Conservation (phyloP, 2,888 invertebrate genomes). For the Acanthoscelides obtectus region DNA sequence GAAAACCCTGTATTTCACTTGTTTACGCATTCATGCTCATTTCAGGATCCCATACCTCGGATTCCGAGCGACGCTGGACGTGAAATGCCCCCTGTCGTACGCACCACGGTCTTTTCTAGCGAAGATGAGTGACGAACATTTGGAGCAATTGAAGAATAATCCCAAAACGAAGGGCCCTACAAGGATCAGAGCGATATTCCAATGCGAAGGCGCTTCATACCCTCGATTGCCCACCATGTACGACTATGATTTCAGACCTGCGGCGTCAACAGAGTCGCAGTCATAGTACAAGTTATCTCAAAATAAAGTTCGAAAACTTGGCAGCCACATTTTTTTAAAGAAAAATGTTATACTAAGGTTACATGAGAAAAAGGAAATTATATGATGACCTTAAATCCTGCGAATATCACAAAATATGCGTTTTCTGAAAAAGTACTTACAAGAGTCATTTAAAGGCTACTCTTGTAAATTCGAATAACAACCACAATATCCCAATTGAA, state of each 20-base stretch:
- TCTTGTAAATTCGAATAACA: too few species aligned
- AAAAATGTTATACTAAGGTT: too few species aligned
- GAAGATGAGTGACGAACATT: constrained; percentile 14
- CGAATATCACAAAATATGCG: too few species aligned
- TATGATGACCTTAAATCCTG: too few species aligned
- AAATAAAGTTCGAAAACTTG: neutral
- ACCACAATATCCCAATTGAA: too few species aligned
- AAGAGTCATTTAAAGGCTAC: too few species aligned
- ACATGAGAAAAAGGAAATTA: too few species aligned
- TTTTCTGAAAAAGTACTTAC: too few species aligned
- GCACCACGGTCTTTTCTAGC: constrained; percentile 32
- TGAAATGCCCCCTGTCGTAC: constrained; percentile 33
- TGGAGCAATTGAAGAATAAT: constrained; percentile 9
- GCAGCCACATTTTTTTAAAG: neutral
- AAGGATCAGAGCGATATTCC: constrained; percentile 29
- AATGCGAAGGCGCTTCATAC: constrained; percentile 36
- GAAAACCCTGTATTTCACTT: too few species aligned
- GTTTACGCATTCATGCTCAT: too few species aligned
- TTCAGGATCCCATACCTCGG: constrained; percentile 28
- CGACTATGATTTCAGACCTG: constrained; percentile 26
- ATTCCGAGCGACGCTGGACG: constrained; percentile 31
- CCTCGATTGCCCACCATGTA: constrained; percentile 34
- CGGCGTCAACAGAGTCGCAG: constrained; percentile 1
- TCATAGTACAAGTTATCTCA: neutral
- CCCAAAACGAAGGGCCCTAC: constrained; percentile 20